Percentiles rank a stretch among this genome's conserved stretches.
Evolutionary conservation across 2,797 vertebrate species (phyloP).

Genomic region (Ibycter americanus): DNA sequence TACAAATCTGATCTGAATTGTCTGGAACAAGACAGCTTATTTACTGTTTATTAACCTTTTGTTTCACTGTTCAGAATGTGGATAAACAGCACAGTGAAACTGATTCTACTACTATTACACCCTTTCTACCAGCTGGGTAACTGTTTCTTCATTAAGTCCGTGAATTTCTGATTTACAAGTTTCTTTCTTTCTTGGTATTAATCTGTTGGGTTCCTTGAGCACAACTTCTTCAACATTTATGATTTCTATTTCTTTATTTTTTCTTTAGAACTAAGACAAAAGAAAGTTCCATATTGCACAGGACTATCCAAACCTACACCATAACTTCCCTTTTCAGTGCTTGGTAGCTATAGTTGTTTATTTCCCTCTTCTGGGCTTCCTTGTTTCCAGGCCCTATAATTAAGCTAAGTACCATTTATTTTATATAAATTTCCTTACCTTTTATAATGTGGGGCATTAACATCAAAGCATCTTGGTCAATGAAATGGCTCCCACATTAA

Average conservation of each 20-base stretch:
- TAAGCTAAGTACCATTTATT: neutral
- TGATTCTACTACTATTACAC: neutral
- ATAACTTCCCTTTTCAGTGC: neutral
- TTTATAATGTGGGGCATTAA: neutral
- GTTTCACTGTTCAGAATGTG: neutral
- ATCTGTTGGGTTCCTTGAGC: neutral
- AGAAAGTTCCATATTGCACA: neutral
- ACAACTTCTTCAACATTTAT: neutral
- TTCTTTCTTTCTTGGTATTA: neutral
- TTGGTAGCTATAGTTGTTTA: neutral
- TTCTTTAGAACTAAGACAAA: neutral
- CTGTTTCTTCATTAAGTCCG: neutral
- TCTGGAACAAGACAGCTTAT: neutral
- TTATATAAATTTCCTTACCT: neutral
- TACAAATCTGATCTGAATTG: neutral
- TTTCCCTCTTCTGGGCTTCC: neutral
- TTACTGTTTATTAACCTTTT: neutral
- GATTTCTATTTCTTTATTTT: neutral
- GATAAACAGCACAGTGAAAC: neutral
- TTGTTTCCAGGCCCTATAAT: accelerated
- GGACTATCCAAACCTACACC: neutral
- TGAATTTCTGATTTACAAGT: neutral
- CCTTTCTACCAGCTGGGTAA: neutral
- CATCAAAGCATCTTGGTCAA: neutral
- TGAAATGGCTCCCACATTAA: neutral